These are phyloP conservation scores for Pseudorasbora parva DNA, from an alignment of 2,113 vertebrate species.

Conservation along the genomic window DNA sequence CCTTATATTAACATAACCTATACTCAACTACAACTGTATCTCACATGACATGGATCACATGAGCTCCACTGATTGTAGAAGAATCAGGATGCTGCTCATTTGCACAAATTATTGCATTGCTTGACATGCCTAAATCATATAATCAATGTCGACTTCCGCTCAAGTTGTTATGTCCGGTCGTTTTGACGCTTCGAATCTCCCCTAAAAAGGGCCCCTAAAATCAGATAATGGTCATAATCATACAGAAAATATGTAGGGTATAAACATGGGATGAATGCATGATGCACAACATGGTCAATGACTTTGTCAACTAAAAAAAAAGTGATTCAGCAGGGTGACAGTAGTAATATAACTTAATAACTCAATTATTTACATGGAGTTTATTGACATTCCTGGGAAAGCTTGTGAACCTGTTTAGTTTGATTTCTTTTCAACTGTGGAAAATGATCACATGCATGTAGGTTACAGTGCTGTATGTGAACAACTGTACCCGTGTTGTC, in stretches of 20 bases:
- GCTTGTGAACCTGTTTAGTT: constrained; percentile 4
- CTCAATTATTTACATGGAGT: neutral
- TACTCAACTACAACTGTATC: neutral
- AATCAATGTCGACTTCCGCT: neutral
- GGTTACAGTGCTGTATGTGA: neutral
- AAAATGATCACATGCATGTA: neutral
- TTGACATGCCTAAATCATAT: neutral
- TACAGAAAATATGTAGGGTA: neutral
- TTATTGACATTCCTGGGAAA: constrained; percentile 15
- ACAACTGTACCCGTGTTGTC: neutral
- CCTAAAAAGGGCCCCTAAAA: too few species aligned
- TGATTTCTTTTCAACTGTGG: neutral
- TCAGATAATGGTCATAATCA: neutral
- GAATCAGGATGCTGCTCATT: neutral
- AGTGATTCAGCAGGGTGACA: neutral
- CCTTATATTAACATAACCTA: neutral
- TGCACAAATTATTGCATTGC: neutral
- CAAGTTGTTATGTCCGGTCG: neutral
- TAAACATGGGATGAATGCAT: neutral
- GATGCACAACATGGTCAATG: neutral
- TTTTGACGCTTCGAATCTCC: neutral
- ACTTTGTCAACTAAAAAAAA: too few species aligned
- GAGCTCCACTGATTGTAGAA: neutral
- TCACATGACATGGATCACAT: neutral
- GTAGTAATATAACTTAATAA: neutral